Percentiles rank a stretch among this genome's conserved stretches.
Evolutionary conservation across 2,888 invertebrate genomes (phyloP).

Genomic region (Apodemia duryi): DNA sequence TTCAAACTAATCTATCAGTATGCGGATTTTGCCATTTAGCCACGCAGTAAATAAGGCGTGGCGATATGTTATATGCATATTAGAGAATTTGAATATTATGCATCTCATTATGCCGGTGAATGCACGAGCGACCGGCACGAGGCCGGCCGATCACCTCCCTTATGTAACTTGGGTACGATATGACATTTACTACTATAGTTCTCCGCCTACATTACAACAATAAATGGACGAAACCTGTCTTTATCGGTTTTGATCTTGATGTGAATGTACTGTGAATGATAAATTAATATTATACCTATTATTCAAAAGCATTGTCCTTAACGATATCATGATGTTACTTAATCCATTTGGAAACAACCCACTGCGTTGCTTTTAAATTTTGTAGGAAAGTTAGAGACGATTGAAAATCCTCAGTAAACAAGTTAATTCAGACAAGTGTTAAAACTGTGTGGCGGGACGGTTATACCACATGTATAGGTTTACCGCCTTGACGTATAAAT

Average conservation of each 20-base stretch:
- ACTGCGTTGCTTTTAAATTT: neutral
- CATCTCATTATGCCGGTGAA: slow-evolving; percentile 51
- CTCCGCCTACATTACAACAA: slow-evolving; percentile 46
- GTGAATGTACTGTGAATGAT: slow-evolving; percentile 36
- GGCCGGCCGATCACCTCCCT: slow-evolving; percentile 74
- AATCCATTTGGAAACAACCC: slow-evolving; percentile 16
- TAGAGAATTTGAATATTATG: slow-evolving; percentile 49
- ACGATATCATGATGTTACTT: slow-evolving; percentile 14
- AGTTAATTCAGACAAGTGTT: too few species aligned
- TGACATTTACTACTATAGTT: slow-evolving; percentile 37
- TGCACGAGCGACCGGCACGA: slow-evolving; percentile 54
- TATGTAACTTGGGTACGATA: slow-evolving; percentile 47
- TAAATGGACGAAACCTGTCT: slow-evolving; percentile 38
- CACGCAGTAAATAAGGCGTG: slow-evolving; percentile 24
- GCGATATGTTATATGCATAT: slow-evolving; percentile 39
- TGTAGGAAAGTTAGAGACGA: neutral
- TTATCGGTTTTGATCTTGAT: slow-evolving; percentile 52
- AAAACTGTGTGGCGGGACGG: too few species aligned
- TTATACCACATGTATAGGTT: too few species aligned
- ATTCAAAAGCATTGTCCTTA: slow-evolving; percentile 23
- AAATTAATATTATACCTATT: slow-evolving; percentile 17
- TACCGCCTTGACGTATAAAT: too few species aligned
- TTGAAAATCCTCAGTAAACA: neutral
- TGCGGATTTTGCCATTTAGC: slow-evolving; percentile 29
- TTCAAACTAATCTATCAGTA: slow-evolving; percentile 24